Evolutionary conservation across 2,888 invertebrate species (phyloP), one percentile per base, ranked within the genome.

Genomic region (Trachelus troglodyta): DNA sequence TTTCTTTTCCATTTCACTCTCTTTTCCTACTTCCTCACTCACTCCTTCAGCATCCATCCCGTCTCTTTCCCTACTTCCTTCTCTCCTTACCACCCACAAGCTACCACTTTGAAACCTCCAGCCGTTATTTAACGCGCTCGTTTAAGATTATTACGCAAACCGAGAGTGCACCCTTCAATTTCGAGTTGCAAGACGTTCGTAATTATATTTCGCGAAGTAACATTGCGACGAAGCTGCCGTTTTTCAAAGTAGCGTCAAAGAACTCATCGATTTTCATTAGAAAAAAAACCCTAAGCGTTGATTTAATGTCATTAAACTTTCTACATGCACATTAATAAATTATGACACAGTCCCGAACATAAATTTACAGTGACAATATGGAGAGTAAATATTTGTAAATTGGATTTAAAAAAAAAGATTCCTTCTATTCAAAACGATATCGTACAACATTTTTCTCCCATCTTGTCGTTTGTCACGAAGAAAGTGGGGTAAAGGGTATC

Each of bases 91-190:
- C 31, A 33, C 9, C 15, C 23, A 56, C 56, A 23, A 68, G 76
- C 69, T 37, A 78, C 78, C 74, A 73, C 56, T 69, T 34, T 68
- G 33, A 68, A 74, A 76, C 78, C 69, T 31, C 40, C 77, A 76
- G 73, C 75, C 77, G 79, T 79, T 81, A 81, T 81, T 81, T 79
- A 79, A 81, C 79, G 77, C 77, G 76, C 77, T 79, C 77, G 73
- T 75, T 79, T 79, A 79, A 77, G 77, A 79, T 79, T 76, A 77
- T 79, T 81, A 74, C 74, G 76, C 75, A 56, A 75, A 73, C 76
- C 56, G 79, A 77, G 75, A 79, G 79, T 79, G 75, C 77, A 73
- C 79, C 73, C 76, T 81, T 81, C 73, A 81, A 81, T 81, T 77
- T 81, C 40, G 77, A 76, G 75, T 81, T 74, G 77, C 75, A 75